Evolutionary conservation across 2,888 invertebrate species (phyloP), one percentile per base, ranked within the genome.

Genomic region (Drosophila aldrichi): DNA sequence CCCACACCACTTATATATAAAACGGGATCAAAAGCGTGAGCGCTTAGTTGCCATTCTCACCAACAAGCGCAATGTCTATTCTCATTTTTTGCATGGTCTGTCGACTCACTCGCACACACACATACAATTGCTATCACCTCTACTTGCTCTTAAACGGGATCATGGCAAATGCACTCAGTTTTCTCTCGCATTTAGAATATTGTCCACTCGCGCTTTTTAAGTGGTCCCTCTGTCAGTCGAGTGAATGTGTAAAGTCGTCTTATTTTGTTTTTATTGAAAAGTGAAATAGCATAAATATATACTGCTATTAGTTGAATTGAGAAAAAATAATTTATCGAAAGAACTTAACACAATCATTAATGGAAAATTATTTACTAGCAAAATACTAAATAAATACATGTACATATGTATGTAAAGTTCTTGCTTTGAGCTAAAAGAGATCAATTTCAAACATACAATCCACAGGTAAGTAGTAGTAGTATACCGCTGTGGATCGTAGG

Each of bases 1-100:
- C 18, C 18, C 18, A 18, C 49, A 49, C 36, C 9, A 51, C 20
- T 51, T 10, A 44, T 14, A 22, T 16, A 36, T 22, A 36, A 52
- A 20, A 22, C 36, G 51, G 51, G 36, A 52, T 52, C 51, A 52
- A 36, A 22, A 16, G 22, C 36, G 34, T 34, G 34, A 34, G 51
- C 18, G 51, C 51, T 34, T 20, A 20, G 51, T 20, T 36, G 36
- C 10, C 32, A 20, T 14, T 32, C 49, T 49, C 49, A n/a, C 29
- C 29, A 32, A 18, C n/a, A 32, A 16, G 12, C 12, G 2, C 7
- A 32, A 32, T 3, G 16, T 29, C 0, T 10, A n/a, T 29, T n/a
- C 18, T 46, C n/a, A 16, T n/a, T 25, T 46, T 25, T 6, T 18
- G 32, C 18, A 3, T 0, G 4, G 25, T 4, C 18, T 48, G 48